Conservation (phyloP, 2,797 vertebrate genomes). For the Pseudocheirus occidentalis region DNA sequence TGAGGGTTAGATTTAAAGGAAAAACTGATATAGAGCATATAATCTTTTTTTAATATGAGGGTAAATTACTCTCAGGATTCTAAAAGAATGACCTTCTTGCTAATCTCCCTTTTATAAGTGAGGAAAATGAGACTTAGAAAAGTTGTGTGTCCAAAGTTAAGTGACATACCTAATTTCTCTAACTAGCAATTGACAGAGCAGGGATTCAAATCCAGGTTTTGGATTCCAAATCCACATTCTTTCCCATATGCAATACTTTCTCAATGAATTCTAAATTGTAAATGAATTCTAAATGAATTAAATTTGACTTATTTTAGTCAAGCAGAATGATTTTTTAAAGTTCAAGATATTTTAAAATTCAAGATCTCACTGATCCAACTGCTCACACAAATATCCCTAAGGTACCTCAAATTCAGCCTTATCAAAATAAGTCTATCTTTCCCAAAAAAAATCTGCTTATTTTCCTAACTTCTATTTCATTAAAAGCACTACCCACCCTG, state of each 20-base stretch:
- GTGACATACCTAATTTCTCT: background rate
- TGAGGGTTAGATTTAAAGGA: constrained; percentile 11
- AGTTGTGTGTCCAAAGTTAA: background rate
- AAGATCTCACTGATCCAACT: background rate
- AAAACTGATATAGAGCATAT: background rate
- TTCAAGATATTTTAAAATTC: background rate
- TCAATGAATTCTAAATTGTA: background rate
- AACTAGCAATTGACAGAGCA: background rate
- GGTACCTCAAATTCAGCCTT: background rate
- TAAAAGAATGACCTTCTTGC: background rate
- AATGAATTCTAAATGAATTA: background rate
- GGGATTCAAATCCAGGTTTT: background rate
- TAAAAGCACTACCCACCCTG: background rate
- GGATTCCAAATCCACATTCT: background rate
- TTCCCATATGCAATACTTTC: background rate
- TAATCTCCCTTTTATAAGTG: background rate
- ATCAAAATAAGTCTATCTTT: background rate
- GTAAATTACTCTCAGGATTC: background rate
- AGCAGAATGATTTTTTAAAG: background rate
- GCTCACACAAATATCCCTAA: background rate
- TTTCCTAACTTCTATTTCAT: background rate
- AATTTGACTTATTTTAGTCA: background rate
- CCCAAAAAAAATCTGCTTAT: background rate
- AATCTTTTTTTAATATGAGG: background rate
- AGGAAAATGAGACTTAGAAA: background rate